Evolutionary conservation across 53 echinoderm and acorn worm species (phyloP), one percentile per base, ranked within the genome.

Genomic region (Apostichopus leukothele): DNA sequence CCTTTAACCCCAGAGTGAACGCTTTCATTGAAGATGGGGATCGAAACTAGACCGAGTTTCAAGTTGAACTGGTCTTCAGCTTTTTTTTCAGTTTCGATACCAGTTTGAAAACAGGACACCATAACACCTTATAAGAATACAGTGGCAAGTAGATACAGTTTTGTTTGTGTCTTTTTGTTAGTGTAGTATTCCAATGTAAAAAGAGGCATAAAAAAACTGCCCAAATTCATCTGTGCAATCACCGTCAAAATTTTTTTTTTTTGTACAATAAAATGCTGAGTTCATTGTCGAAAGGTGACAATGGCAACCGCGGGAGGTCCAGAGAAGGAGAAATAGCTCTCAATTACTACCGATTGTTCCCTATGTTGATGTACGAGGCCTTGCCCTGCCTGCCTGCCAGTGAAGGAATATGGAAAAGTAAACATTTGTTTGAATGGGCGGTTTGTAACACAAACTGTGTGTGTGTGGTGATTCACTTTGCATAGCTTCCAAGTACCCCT

Each of bases 361-460:
- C 6, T 25, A 39, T 59, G 59, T 81, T 81, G 81, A 81, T 55
- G 81, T 81, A 55, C 9, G 81, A 54, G 55, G 60, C 54, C 81
- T 54, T 81, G 53, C 54, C 81, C 81, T 6, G 54, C 81, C 55
- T 13, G 54, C 81, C 59, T 81, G 59, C 81, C 10, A 81, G 55
- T 54, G 54, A 18, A 59, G 54, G 55, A 81, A 53, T 53, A 22
- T 54, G 25, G 86, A 66, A 67, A 86, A 67, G 86, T 68, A 86
- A 86, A 86, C 86, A 86, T 21, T 86, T 50, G 25, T 51, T 61
- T 86, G 67, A 67, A 68, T 67, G 86, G 86, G 86, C 51, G 68
- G 86, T 86, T 67, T 67, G 86, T 86, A 86, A 86, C 39, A 86
- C 86, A 86, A 86, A 86, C 86, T 86, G 26, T 68, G 71, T 68